phyloP scores from a whole-genome alignment of 1,140 invertebrate genomes.

The Orius insidiosus region DNA sequence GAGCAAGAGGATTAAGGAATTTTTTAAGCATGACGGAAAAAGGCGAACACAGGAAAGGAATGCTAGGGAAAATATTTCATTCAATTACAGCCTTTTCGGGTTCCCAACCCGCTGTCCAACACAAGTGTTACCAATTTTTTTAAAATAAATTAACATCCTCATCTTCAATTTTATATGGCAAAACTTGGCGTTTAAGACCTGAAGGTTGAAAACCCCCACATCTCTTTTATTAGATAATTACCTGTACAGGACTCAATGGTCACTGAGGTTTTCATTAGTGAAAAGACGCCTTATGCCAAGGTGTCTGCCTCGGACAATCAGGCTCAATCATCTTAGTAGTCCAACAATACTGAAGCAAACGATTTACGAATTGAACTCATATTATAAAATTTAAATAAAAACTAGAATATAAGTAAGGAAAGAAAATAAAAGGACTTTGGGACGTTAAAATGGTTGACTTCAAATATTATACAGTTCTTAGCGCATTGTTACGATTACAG shows the following conservation, averaged over 20 bases:
- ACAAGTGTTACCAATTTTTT: neutral
- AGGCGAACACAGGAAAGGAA: too few species aligned
- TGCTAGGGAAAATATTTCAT: neutral
- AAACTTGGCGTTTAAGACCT: neutral
- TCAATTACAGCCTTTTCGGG: neutral
- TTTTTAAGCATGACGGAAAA: neutral
- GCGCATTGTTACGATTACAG: too few species aligned
- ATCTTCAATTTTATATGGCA: neutral
- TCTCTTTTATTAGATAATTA: conserved; percentile 1
- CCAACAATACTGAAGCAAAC: conserved; percentile 4
- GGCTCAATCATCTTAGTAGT: conserved; percentile 8
- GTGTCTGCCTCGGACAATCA: conserved; percentile 6
- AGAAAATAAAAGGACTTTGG: too few species aligned
- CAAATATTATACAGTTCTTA: too few species aligned
- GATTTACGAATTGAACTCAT: conserved; percentile 1
- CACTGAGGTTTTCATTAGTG: conserved; percentile 17
- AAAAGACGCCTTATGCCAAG: conserved; percentile 1
- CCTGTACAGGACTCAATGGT: conserved; percentile 15
- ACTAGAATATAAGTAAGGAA: neutral
- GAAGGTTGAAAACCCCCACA: neutral
- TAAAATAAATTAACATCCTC: neutral
- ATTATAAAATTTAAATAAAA: neutral
- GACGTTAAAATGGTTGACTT: too few species aligned
- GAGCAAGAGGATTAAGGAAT: neutral
- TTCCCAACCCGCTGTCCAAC: neutral